phyloP scores from a whole-genome alignment of 92 coral and sea anemone genomes.

The Palythoa caribaeorum region DNA sequence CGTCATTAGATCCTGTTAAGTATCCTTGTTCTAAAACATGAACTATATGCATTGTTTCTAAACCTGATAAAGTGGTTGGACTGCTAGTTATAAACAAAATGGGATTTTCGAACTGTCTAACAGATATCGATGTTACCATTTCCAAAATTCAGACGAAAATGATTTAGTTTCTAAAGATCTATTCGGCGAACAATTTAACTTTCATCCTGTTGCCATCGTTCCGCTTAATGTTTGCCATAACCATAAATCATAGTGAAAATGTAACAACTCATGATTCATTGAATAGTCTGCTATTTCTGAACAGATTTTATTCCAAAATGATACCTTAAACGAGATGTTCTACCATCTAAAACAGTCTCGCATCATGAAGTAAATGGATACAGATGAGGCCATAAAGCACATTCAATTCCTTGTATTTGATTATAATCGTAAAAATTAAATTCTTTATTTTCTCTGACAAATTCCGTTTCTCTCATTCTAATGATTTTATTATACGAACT shows the following conservation, averaged over 20 bases:
- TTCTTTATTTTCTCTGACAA: not conserved
- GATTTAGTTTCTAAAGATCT: constrained; percentile 62
- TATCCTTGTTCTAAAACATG: constrained; percentile 67
- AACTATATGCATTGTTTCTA: constrained; percentile 57
- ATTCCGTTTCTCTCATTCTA: not conserved
- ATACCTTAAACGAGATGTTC: constrained; percentile 14
- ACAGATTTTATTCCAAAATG: not conserved
- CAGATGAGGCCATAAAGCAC: constrained; percentile 37
- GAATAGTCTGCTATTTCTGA: constrained; percentile 47
- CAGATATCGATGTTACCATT: constrained; percentile 71
- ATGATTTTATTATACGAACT: not conserved
- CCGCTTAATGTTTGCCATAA: constrained; percentile 66
- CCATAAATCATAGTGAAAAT: constrained; percentile 72
- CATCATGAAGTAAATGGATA: constrained; percentile 33
- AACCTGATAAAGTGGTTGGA: constrained; percentile 44
- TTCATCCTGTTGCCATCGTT: constrained; percentile 43
- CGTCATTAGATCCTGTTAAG: constrained; percentile 54
- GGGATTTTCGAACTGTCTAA: constrained; percentile 69
- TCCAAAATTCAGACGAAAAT: constrained; percentile 68
- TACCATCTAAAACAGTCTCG: constrained; percentile 5
- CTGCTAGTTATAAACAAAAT: constrained; percentile 56
- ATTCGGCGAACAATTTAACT: constrained; percentile 50
- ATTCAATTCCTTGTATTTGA: constrained; percentile 15
- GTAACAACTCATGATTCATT: constrained; percentile 58
- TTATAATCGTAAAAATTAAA: constrained; percentile 34